Evolutionary conservation across 2,888 invertebrate species (phyloP).

Genomic region (Nasonovia ribisnigri): DNA sequence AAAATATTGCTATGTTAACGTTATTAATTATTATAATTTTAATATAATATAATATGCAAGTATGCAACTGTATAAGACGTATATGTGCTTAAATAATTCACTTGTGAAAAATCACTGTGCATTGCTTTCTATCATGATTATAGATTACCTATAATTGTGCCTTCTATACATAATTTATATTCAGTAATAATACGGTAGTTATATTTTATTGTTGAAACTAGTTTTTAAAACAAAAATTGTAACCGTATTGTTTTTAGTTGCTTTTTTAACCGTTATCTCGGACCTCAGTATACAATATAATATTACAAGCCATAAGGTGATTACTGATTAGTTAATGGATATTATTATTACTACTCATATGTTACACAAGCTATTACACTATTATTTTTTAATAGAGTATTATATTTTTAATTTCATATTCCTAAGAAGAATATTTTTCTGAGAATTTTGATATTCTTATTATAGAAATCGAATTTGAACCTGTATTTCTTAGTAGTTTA

Average conservation of each 20-base stretch:
- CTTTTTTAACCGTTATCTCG: neutral
- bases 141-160: neutral
- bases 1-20: neutral
- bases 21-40: neutral
- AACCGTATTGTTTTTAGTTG: neutral
- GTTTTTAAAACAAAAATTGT: neutral
- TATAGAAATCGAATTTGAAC: neutral
- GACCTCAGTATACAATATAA: neutral
- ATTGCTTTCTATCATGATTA: neutral
- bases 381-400: too few species aligned
- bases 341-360: too few species aligned
- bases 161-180: neutral
- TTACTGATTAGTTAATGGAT: neutral
- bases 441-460: neutral
- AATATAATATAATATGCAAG: neutral
- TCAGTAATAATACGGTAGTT: neutral
- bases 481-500: neutral
- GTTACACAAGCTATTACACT: too few species aligned
- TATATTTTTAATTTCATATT: neutral
- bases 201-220: neutral
- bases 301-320: neutral
- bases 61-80: neutral
- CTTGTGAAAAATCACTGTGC: neutral
- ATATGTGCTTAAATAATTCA: neutral
- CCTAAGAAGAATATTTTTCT: neutral